Evolutionary conservation across 2,888 invertebrate species (phyloP).

Genomic region (Linnaemya vulpina): DNA sequence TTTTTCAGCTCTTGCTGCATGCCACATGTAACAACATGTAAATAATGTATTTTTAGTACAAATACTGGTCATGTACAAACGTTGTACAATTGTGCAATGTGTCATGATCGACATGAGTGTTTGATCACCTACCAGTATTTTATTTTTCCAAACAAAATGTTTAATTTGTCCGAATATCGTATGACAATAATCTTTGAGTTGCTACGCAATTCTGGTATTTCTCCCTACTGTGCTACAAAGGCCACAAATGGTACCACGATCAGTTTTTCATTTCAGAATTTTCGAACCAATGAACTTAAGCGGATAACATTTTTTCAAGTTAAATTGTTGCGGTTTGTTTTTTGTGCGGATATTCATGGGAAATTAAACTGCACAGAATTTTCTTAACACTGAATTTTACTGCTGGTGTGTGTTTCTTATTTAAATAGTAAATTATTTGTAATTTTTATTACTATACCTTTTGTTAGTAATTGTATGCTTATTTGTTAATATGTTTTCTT

Average conservation of each 20-base stretch:
- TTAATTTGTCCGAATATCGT: slow-evolving; percentile 52
- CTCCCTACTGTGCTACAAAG: background rate
- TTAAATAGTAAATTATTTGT: slow-evolving; percentile 41
- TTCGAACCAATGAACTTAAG: slow-evolving; percentile 49
- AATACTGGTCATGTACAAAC: slow-evolving; percentile 49
- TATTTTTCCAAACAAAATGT: slow-evolving; percentile 10
- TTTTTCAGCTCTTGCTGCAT: background rate
- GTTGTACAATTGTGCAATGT: slow-evolving; percentile 57
- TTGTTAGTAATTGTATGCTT: slow-evolving; percentile 31
- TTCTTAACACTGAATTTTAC: background rate
- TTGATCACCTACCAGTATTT: slow-evolving; percentile 60
- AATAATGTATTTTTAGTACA: slow-evolving; percentile 27
- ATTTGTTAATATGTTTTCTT: slow-evolving; percentile 28
- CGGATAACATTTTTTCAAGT: slow-evolving; percentile 35
- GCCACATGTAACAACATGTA: slow-evolving; percentile 34
- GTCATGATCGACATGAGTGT: slow-evolving; percentile 63
- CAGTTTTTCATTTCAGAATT: slow-evolving; percentile 28
- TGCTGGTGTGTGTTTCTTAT: background rate
- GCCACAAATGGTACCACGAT: slow-evolving; percentile 27
- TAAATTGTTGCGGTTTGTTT: background rate
- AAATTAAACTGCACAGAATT: slow-evolving; percentile 18
- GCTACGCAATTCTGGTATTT: slow-evolving; percentile 47
- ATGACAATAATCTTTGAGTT: slow-evolving; percentile 52
- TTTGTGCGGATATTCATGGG: slow-evolving; percentile 13
- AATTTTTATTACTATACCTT: slow-evolving; percentile 48